Evolutionary conservation across 2,888 invertebrate genomes (phyloP).

Genomic region (Drosophila infuscata): DNA sequence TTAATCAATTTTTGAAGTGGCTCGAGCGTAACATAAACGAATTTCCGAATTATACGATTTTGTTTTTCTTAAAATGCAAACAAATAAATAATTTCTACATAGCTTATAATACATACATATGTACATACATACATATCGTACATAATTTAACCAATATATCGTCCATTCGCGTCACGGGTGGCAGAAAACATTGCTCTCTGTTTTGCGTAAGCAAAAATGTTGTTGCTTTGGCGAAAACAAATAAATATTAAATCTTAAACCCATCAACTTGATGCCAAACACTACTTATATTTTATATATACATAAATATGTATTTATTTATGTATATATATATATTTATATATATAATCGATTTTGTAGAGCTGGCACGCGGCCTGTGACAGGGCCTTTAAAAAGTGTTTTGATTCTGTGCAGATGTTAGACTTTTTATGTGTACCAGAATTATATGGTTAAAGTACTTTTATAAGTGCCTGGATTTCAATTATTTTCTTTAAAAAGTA

Average conservation of each 20-base stretch:
- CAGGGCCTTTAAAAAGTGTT: slow-evolving; percentile 22
- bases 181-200: slow-evolving; percentile 48
- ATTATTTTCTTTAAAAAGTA: background rate
- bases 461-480: background rate
- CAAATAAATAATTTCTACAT: background rate
- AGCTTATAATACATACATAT: slow-evolving; percentile 5
- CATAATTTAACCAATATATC: slow-evolving; percentile 42
- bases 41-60: slow-evolving; percentile 25
- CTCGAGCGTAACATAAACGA: slow-evolving; percentile 3
- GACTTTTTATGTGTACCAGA: slow-evolving; percentile 17
- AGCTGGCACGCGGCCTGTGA: slow-evolving; percentile 46
- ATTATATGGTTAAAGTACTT: background rate
- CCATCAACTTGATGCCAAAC: slow-evolving; percentile 59
- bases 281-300: slow-evolving; percentile 8
- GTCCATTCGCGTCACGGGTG: slow-evolving; percentile 60
- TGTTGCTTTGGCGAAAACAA: slow-evolving; percentile 63
- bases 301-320: background rate
- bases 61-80: slow-evolving; percentile 22
- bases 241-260: slow-evolving; percentile 76
- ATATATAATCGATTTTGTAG: slow-evolving; percentile 19
- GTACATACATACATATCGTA: background rate
- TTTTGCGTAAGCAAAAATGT: slow-evolving; percentile 71
- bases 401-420: background rate
- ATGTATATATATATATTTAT: slow-evolving; percentile 1
- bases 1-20: slow-evolving; percentile 39